phyloP scores from a whole-genome alignment of 2,888 invertebrate genomes.

The Alsophila aescularia region DNA sequence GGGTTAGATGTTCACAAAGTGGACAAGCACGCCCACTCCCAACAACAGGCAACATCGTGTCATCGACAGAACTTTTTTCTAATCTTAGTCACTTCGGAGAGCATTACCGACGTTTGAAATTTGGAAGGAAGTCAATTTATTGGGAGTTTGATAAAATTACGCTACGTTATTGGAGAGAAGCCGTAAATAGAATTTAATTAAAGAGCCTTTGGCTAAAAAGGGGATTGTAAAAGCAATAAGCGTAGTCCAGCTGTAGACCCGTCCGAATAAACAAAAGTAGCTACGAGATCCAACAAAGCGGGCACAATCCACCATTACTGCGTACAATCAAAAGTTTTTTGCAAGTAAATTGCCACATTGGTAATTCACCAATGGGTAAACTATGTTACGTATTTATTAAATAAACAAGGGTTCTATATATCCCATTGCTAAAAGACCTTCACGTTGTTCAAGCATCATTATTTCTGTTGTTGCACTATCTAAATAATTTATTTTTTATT shows the following conservation, averaged over 20 bases:
- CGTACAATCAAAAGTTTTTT: slow-evolving; percentile 38
- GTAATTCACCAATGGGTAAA: no score
- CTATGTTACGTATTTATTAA: no score
- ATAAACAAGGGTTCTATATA: no score
- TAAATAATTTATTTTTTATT: background rate
- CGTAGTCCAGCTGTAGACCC: slow-evolving; percentile 29
- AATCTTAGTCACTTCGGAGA: slow-evolving; percentile 6
- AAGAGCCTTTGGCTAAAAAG: slow-evolving; percentile 19
- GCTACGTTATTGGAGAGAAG: slow-evolving; percentile 8
- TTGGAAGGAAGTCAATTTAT: slow-evolving; percentile 13
- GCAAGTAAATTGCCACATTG: slow-evolving; percentile 31
- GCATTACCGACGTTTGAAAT: background rate
- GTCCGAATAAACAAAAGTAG: slow-evolving; percentile 35
- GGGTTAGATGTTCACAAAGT: slow-evolving; percentile 27
- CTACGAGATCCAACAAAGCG: slow-evolving; percentile 31
- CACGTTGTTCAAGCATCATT: background rate
- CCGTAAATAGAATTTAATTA: slow-evolving; percentile 25
- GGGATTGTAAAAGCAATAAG: slow-evolving; percentile 34
- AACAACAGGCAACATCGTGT: slow-evolving; percentile 15
- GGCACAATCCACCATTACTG: slow-evolving; percentile 29
- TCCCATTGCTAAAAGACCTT: no score
- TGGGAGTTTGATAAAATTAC: slow-evolving; percentile 10
- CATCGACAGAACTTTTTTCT: slow-evolving; percentile 25
- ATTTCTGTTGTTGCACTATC: background rate
- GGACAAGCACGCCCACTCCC: slow-evolving; percentile 26